Conservation (phyloP, 2,888 invertebrate genomes). For the Lysandra coridon region DNA sequence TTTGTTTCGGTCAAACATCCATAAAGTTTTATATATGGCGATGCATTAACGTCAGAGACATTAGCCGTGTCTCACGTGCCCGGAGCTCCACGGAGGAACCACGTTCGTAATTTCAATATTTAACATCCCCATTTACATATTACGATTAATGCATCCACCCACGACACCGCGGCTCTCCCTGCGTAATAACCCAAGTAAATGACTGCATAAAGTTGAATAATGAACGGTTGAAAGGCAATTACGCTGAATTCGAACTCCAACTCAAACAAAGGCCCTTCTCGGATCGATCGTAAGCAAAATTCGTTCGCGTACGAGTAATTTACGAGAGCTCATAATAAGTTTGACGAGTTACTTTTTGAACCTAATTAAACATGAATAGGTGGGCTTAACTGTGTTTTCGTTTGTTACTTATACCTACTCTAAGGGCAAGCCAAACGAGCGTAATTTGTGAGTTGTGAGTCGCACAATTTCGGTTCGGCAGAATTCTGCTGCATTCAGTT, state of each 20-base stretch:
- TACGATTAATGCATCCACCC: slow-evolving; percentile 78
- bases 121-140: slow-evolving; percentile 76
- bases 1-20: neutral
- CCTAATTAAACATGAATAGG: slow-evolving; percentile 66
- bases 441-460: too few relatives aligned
- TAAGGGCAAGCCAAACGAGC: too few relatives aligned
- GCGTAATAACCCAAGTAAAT: slow-evolving; percentile 78
- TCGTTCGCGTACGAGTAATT: slow-evolving; percentile 77
- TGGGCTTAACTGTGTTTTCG: neutral
- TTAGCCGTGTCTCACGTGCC: slow-evolving; percentile 36
- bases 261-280: slow-evolving; percentile 75
- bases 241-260: slow-evolving; percentile 78
- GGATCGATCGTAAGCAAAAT: slow-evolving; percentile 76
- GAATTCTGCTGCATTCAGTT: too few relatives aligned
- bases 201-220: slow-evolving; percentile 80
- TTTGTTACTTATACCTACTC: neutral
- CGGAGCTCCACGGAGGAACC: slow-evolving; percentile 53
- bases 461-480: too few relatives aligned
- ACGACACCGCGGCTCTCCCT: slow-evolving; percentile 74
- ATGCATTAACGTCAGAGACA: slow-evolving; percentile 1
- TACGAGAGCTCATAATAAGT: slow-evolving; percentile 74
- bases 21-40: neutral
- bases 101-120: slow-evolving; percentile 72
- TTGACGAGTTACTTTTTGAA: slow-evolving; percentile 69
- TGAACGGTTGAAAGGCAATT: slow-evolving; percentile 80